Percentiles rank a stretch among this genome's conserved stretches.
Evolutionary conservation across 2,113 vertebrate genomes (phyloP).

Genomic region (Pelvicachromis taeniatus): DNA sequence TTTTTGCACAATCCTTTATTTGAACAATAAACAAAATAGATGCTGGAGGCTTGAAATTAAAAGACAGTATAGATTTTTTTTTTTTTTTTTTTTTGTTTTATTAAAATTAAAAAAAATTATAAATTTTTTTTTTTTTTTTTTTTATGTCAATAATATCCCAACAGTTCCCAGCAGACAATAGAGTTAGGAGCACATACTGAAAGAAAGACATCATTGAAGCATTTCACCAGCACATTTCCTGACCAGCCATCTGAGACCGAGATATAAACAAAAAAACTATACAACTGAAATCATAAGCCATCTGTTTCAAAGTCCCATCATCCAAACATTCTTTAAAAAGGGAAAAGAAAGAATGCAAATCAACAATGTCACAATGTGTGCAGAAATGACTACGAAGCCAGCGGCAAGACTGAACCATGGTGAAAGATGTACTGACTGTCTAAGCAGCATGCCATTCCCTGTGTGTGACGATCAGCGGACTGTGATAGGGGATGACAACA

Average conservation of each 20-base stretch:
- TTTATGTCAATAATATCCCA: slow-evolving; percentile 54
- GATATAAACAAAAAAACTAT: slow-evolving; percentile 18
- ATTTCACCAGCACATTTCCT: slow-evolving; percentile 62
- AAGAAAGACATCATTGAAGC: slow-evolving; percentile 58
- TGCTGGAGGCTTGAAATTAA: slow-evolving; percentile 69
- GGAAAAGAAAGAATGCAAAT: slow-evolving; percentile 16
- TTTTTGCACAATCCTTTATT: slow-evolving; percentile 76
- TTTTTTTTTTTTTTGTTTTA: slow-evolving; percentile 28
- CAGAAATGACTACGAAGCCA: slow-evolving; percentile 40
- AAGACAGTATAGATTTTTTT: slow-evolving; percentile 65
- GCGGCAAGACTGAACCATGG: slow-evolving; percentile 39
- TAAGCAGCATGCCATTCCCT: slow-evolving; percentile 16
- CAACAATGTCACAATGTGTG: slow-evolving; percentile 48
- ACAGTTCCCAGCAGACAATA: slow-evolving; percentile 70
- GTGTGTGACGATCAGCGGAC: slow-evolving; percentile 3
- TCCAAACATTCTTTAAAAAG: slow-evolving; percentile 26
- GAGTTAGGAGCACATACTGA: slow-evolving; percentile 71
- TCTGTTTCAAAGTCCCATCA: slow-evolving; percentile 32
- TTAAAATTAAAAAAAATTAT: slow-evolving; percentile 70
- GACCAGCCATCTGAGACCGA: slow-evolving; percentile 39
- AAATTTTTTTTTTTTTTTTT: slow-evolving; percentile 48
- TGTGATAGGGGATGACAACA: slow-evolving; percentile 2
- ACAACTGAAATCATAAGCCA: slow-evolving; percentile 60
- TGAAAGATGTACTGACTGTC: neutral
- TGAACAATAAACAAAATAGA: slow-evolving; percentile 74